Percentiles rank a stretch among this genome's conserved stretches.
phyloP scores from a whole-genome alignment of 2,888 invertebrate species.

The Drosophila cognata region DNA sequence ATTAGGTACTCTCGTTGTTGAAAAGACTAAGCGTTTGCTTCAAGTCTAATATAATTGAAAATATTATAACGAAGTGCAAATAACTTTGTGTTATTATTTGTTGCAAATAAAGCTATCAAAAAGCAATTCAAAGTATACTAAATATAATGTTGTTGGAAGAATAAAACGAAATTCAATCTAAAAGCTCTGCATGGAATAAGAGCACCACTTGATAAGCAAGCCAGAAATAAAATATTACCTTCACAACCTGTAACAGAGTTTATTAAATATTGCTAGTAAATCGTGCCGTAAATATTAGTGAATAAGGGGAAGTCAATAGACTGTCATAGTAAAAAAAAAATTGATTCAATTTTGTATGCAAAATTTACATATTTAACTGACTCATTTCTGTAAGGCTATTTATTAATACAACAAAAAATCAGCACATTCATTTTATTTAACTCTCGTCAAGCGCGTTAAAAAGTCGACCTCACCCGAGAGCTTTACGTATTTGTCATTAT shows the following conservation, averaged over 20 bases:
- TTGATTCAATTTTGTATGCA: background rate
- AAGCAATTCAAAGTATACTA: background rate
- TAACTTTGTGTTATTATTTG: no score
- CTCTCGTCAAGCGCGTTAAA: background rate
- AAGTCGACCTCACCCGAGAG: background rate
- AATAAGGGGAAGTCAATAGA: background rate
- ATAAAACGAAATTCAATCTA: background rate
- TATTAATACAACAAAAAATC: background rate
- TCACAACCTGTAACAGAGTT: background rate
- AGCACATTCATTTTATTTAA: background rate
- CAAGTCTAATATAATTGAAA: no score
- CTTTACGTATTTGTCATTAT: slow-evolving; percentile 8
- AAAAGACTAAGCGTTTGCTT: no score
- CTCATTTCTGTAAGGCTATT: background rate
- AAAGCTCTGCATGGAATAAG: background rate
- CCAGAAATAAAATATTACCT: background rate
- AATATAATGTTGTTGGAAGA: background rate
- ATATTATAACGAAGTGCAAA: no score
- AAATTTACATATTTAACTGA: background rate
- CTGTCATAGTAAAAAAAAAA: background rate
- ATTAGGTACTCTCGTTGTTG: no score
- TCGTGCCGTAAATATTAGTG: background rate
- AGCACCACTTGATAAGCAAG: background rate
- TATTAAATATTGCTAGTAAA: background rate
- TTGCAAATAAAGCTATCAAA: no score